Evolutionary conservation across 2,797 vertebrate species (phyloP), one percentile per base, ranked within the genome.

Genomic region (Coccyzus lansbergi): DNA sequence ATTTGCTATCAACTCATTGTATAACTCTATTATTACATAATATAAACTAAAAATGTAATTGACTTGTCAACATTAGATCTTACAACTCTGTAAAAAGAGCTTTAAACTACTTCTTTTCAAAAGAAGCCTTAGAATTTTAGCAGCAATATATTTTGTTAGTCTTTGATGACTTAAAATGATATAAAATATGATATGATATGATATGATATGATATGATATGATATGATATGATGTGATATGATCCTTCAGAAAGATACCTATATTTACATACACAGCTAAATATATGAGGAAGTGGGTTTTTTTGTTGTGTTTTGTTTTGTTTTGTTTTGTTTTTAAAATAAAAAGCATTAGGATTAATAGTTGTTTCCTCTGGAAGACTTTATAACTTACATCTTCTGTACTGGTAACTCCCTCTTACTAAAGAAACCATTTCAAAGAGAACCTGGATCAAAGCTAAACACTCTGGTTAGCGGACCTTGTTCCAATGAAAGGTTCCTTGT

Each of bases 371-470:
- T 67, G 42, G 19, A 69, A 69, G 29, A 33, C 31, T 81, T 60
- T 26, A 9, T n/a, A 64, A 55, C 4, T 65, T 74, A 19, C 26
- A 15, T 46, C 88, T 51, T 26, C 14, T 46, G 38, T 6, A 22
- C 10, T 28, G 0, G 0, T 68, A 3, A 60, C 20, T 51, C 18
- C 9, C 7, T 60, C 29, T 12, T 8, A 20, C 56, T 75, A 38
- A 31, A 51, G n/a, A 74, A 94, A 42, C 5, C 17, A 3, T 44
- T 42, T 36, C 29, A 79, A 31, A 89, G n/a, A 83, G 58, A 70
- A 8, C 20, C 26, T n/a, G 25, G 16, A 7, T 40, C 34, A 26
- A 75, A 51, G 18, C 40, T 52, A 25, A 19, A 1, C 7, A 20
- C 22, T n/a, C 40, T 52, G 42, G 6, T 75, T 48, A 48, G 46